phyloP scores from a whole-genome alignment of 2,888 invertebrate species.

The Formica aserva region DNA sequence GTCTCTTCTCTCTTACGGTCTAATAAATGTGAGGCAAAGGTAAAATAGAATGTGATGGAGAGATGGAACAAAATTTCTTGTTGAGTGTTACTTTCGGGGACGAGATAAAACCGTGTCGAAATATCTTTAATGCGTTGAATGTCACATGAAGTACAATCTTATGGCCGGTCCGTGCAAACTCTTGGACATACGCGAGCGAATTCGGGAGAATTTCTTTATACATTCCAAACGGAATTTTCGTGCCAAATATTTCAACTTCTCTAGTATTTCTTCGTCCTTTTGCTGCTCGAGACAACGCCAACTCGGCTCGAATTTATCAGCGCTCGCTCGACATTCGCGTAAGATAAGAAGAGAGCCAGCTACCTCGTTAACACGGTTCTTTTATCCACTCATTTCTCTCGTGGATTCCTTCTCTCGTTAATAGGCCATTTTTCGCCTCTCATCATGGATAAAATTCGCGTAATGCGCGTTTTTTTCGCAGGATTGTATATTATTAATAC shows the following conservation, averaged over 20 bases:
- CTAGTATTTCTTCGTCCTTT: conserved; percentile 2
- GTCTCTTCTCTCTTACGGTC: conserved; percentile 17
- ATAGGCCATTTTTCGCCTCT: conserved; percentile 29
- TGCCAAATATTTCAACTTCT: conserved; percentile 60
- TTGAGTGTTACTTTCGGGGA: not conserved
- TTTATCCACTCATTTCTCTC: conserved; percentile 42
- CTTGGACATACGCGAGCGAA: conserved; percentile 68
- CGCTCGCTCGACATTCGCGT: conserved; percentile 59
- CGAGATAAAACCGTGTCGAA: conserved; percentile 38
- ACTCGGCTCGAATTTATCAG: conserved; percentile 50
- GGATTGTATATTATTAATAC: not conserved
- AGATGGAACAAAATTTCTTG: conserved; percentile 26
- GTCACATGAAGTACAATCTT: conserved; percentile 73
- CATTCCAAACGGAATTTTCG: conserved; percentile 70
- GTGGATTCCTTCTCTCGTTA: conserved; percentile 20
- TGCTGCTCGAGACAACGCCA: conserved; percentile 45
- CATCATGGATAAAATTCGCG: not conserved
- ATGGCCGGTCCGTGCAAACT: conserved; percentile 64
- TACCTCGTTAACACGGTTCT: conserved; percentile 67
- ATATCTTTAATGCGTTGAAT: conserved; percentile 69
- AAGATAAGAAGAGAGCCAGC: conserved; percentile 57
- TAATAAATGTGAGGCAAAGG: not conserved
- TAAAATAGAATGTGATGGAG: not conserved
- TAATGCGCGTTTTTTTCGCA: not conserved
- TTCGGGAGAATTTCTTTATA: conserved; percentile 73